Percentiles rank a stretch among this genome's conserved stretches.
These are phyloP conservation scores for Mormyrus lacerda DNA, from an alignment of 2,113 vertebrate genomes.

Conservation along the genomic window DNA sequence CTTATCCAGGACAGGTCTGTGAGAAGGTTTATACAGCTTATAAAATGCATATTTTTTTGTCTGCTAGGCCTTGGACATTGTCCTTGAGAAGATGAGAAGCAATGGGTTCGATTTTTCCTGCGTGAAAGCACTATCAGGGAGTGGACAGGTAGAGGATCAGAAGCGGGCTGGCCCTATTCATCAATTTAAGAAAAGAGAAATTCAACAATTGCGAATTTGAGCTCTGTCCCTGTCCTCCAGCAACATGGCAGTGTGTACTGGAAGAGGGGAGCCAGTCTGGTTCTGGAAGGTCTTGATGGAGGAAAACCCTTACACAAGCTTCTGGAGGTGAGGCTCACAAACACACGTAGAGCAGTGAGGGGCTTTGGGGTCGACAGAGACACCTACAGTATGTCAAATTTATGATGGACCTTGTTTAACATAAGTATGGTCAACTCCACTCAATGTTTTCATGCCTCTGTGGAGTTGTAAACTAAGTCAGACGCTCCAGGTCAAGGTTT, in stretches of 20 bases:
- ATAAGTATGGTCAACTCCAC: neutral
- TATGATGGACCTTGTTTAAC: neutral
- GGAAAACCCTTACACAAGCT: slow-evolving; percentile 55
- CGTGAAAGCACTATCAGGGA: slow-evolving; percentile 80
- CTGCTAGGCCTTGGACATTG: slow-evolving; percentile 77
- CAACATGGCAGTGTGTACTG: slow-evolving; percentile 95
- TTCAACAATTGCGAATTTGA: neutral
- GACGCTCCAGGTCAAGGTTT: neutral
- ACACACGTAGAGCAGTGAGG: neutral
- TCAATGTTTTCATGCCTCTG: neutral
- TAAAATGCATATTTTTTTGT: neutral
- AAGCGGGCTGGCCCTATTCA: neutral
- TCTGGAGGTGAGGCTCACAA: slow-evolving; percentile 64
- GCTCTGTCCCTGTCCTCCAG: slow-evolving; percentile 51
- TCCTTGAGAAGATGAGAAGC: slow-evolving; percentile 79
- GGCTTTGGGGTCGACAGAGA: neutral
- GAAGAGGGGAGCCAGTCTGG: slow-evolving; percentile 65
- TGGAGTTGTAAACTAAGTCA: neutral
- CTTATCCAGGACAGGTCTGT: neutral
- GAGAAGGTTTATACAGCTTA: neutral
- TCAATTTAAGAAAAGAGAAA: neutral
- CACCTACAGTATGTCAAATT: too few species aligned
- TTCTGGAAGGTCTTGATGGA: slow-evolving; percentile 55
- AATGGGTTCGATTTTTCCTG: slow-evolving; percentile 73
- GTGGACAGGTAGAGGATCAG: slow-evolving; percentile 78